Conservation (phyloP, 2,888 invertebrate genomes). For the Caenorhabditis sp. region DNA sequence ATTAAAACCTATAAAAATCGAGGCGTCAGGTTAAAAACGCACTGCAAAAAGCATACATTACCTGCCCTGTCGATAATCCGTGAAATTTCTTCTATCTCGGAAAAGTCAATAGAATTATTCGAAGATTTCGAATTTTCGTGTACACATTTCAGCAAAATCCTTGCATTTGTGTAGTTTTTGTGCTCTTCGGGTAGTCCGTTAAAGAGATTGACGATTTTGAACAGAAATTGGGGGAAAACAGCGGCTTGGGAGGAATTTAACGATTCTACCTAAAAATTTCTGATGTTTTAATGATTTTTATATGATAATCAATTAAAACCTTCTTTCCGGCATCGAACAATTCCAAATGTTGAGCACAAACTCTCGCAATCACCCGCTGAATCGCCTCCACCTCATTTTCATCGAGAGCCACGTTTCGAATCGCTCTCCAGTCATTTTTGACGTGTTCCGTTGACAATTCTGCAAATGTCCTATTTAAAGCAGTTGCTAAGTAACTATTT, state of each 20-base stretch:
- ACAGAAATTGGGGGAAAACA: constrained; percentile 7
- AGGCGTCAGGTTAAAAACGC: background rate
- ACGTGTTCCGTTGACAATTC: constrained; percentile 14
- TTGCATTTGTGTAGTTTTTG: background rate
- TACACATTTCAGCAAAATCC: constrained; percentile 31
- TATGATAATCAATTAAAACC: background rate
- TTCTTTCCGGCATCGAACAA: constrained; percentile 26
- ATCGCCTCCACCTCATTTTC: constrained; percentile 4
- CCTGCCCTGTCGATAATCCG: background rate
- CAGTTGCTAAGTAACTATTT: background rate
- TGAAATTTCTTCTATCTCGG: background rate
- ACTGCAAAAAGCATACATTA: constrained; percentile 1
- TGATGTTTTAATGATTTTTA: background rate
- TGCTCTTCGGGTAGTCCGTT: background rate
- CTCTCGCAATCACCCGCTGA: background rate
- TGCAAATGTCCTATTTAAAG: background rate
- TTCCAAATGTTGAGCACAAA: constrained; percentile 5
- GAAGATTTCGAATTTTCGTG: constrained; percentile 4
- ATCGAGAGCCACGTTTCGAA: background rate
- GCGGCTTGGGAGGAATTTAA: background rate
- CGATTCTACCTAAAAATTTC: constrained; percentile 14
- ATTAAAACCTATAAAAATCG: constrained; percentile 15
- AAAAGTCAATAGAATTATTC: background rate
- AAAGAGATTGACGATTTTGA: constrained; percentile 11
- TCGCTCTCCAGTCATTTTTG: constrained; percentile 5